These are phyloP conservation scores for Scomber colias DNA, from an alignment of 2,113 vertebrate species.

Conservation along the genomic window DNA sequence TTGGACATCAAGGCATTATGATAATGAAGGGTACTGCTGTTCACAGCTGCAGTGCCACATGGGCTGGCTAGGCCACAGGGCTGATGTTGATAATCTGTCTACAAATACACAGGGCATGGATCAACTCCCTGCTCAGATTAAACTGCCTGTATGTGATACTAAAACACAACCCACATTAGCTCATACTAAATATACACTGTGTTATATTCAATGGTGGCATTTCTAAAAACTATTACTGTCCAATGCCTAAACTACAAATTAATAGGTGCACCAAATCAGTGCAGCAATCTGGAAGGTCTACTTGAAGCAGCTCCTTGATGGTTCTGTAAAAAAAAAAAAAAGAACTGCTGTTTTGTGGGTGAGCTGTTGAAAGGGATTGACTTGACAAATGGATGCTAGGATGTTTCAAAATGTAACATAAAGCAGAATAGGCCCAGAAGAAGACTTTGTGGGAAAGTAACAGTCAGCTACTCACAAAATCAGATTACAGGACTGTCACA, in stretches of 20 bases:
- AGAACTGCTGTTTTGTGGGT: not conserved
- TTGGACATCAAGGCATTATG: slow-evolving; percentile 64
- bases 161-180: slow-evolving; percentile 45
- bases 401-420: not conserved
- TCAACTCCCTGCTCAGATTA: slow-evolving; percentile 70
- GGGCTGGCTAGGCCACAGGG: slow-evolving; percentile 25
- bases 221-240: slow-evolving; percentile 1
- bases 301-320: not conserved
- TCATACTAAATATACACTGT: slow-evolving; percentile 16
- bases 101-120: slow-evolving; percentile 55
- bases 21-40: slow-evolving; percentile 67
- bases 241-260: not conserved
- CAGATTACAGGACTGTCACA: slow-evolving; percentile 43
- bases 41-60: slow-evolving; percentile 68
- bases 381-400: not conserved
- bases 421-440: too few relatives aligned
- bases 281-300: not conserved
- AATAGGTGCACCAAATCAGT: not conserved
- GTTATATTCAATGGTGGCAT: not conserved
- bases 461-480: slow-evolving; percentile 29
- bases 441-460: not conserved
- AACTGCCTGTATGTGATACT: slow-evolving; percentile 51
- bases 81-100: slow-evolving; percentile 74
- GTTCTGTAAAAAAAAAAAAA: not conserved
- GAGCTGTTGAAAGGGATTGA: not conserved